Evolutionary conservation across 2,113 vertebrate species (phyloP).

Genomic region (Pandion haliaetus): DNA sequence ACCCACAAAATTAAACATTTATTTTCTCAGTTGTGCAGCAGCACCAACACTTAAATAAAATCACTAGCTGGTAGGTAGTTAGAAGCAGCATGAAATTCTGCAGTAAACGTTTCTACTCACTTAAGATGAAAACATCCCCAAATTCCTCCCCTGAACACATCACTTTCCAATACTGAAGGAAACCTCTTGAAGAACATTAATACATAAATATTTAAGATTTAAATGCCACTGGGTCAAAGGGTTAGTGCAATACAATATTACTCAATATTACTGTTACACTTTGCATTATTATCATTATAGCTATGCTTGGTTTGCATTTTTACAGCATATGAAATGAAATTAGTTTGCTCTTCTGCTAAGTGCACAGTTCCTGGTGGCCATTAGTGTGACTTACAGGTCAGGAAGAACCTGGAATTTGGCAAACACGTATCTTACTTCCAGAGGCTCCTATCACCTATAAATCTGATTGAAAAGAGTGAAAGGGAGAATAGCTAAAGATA

Average conservation of each 20-base stretch:
- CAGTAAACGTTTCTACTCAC: neutral
- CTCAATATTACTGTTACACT: conserved; percentile 24
- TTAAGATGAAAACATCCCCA: neutral
- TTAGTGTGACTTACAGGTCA: conserved; percentile 40
- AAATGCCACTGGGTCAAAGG: conserved; percentile 20
- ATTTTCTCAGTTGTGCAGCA: neutral
- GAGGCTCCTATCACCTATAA: neutral
- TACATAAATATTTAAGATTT: conserved; percentile 33
- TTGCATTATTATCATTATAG: conserved; percentile 2
- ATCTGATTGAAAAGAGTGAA: neutral
- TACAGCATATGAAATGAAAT: conserved; percentile 38
- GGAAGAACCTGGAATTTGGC: conserved; percentile 15
- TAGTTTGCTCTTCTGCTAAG: conserved; percentile 47
- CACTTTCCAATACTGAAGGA: neutral
- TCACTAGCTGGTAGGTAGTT: neutral
- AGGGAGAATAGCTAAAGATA: neutral
- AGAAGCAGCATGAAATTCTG: neutral
- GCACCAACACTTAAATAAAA: neutral
- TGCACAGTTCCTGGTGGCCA: neutral
- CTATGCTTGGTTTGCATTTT: conserved; percentile 61
- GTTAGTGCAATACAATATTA: conserved; percentile 49
- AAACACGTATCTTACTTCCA: neutral
- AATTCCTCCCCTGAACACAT: neutral
- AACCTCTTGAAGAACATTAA: neutral
- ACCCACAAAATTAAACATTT: neutral